Evolutionary conservation across 1,140 invertebrate species (phyloP), one percentile per base, ranked within the genome.

Genomic region (Sarcophaga peregrina): DNA sequence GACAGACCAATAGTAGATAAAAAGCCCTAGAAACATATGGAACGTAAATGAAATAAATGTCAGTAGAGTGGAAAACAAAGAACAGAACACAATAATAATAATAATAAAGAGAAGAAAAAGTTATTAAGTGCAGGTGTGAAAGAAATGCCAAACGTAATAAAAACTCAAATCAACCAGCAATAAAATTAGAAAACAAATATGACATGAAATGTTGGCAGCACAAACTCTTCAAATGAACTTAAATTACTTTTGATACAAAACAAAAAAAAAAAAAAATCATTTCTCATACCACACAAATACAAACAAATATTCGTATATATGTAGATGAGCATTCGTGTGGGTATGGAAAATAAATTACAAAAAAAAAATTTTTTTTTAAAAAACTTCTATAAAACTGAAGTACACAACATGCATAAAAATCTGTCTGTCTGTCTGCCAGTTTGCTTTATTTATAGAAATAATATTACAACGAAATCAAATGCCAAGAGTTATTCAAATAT

Each of bases 81-180:
- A 20, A 81, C 46, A 68, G 17, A 81, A 50, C 46, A 15, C n/a
- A 80, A 3, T 15, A 4, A 58, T 54, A 58, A 37, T 8, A 58
- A 48, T 25, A 37, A 68, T 68, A 68, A 68, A 68, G 20, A 68
- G 54, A 13, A 68, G 62, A 1, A 20, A 68, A 68, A 68, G 62
- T 68, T 68, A 78, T 62, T 81, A 81, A 81, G 52, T 58, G 58
- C 52, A 81, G 80, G 80, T 68, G 80, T 68, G 58, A 81, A 81
- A n/a, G 58, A 62, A 81, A n/a, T 81, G 80, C 80, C 80, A 81
- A 81, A 81, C 54, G 8, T 62, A 81, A 81, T 81, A 81, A 81
- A 80, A 81, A 81, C 52, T 81, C 80, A 81, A 81, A 81, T 62
- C 80, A 81, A 50, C 47, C 47, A 78, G 25, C 13, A 52, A 8